phyloP scores from a whole-genome alignment of 2,113 vertebrate genomes.

The Thermophis baileyi region DNA sequence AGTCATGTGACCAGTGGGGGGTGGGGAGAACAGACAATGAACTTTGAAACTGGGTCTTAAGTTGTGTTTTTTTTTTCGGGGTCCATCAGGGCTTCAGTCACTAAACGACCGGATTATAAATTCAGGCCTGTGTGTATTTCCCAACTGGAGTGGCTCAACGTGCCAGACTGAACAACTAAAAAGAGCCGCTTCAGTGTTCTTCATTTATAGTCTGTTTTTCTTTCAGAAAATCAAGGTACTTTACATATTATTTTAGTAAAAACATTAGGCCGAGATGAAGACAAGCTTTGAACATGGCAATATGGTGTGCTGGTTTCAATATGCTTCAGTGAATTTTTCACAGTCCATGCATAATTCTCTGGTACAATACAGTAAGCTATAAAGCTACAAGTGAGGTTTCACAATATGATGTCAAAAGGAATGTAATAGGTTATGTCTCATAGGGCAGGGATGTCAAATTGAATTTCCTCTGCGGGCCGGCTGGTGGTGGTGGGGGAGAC shows the following conservation, averaged over 20 bases:
- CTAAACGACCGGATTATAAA: neutral
- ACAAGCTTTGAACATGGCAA: neutral
- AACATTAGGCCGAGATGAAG: neutral
- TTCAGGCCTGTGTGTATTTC: neutral
- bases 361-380: neutral
- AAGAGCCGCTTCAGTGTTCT: neutral
- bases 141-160: neutral
- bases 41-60: neutral
- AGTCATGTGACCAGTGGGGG: neutral
- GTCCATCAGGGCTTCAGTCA: neutral
- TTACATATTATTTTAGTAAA: neutral
- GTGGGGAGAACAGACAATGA: neutral
- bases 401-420: neutral
- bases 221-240: neutral
- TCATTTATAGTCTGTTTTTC: neutral
- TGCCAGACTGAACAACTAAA: neutral
- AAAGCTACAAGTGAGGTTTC: neutral
- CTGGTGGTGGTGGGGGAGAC: accelerated
- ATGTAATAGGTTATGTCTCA: neutral
- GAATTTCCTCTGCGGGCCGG: too few species aligned
- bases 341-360: neutral
- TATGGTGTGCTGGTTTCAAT: neutral
- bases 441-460: neutral
- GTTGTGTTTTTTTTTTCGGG: neutral
- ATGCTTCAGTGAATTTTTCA: neutral